Evolutionary conservation across 2,797 vertebrate species (phyloP), one percentile per base, ranked within the genome.

Genomic region (Ficedula albicollis): DNA sequence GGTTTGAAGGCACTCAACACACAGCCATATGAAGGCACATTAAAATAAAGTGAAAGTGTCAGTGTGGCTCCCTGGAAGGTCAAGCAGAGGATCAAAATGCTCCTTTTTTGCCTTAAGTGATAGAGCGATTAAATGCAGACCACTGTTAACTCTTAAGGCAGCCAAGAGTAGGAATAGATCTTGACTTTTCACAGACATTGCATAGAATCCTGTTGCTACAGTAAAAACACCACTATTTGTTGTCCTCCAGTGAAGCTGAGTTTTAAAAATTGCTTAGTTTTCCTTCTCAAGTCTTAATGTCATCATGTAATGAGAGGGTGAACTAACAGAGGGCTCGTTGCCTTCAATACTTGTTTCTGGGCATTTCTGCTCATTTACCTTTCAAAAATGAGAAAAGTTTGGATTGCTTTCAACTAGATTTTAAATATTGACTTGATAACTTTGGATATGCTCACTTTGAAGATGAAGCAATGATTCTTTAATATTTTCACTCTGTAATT

Each of bases 11-110:
- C 34, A 30, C 23, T 73, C 4, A 3, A 32, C 11, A 46, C 16
- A 38, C 10, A 54, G 39, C 41, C 11, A 15, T 36, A 64, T 18
- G 29, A 63, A 67, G 5, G 22, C 15, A 52, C 46, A 48, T 52
- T 54, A 66, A 86, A 79, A 82, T 84, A 86, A 56, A 25, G 26
- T 72, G 38, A 67, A 92, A 73, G 54, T 18, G 9, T 49, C 21
- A 68, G 0, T 1, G 2, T 0, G 1, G 7, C 26, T 93, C 21
- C 44, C 27, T 75, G 56, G 73, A 81, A 90, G 25, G 23, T 44
- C 68, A 80, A 89, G 6, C 16, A 72, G 60, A 44, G 21, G 49
- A 84, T 44, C 13, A 74, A 44, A 90, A 59, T 21, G 13, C 5
- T 84, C 32, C 25, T 58, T 5, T 51, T 79, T 89, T 48, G 43